Percentiles rank a stretch among this genome's conserved stretches.
phyloP scores from a whole-genome alignment of 2,888 invertebrate species.

The Actias luna region DNA sequence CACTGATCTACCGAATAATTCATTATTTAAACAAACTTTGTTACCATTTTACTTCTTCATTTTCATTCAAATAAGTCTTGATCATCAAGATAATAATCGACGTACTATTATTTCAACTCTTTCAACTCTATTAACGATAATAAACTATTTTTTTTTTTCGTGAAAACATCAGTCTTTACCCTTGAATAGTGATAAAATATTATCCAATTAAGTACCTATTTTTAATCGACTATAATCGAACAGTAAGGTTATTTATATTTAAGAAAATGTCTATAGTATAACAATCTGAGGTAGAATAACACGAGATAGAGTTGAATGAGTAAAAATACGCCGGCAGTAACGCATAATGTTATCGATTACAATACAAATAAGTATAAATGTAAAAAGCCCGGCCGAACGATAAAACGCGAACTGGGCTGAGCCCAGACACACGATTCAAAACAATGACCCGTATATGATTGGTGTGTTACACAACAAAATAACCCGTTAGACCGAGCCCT shows the following conservation, averaged over 20 bases:
- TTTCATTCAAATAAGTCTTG: slow-evolving; percentile 68
- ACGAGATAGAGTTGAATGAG: slow-evolving; percentile 40
- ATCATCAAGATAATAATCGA: slow-evolving; percentile 60
- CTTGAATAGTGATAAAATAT: neutral
- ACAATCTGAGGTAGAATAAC: slow-evolving; percentile 29
- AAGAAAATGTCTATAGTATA: neutral
- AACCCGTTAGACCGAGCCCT: slow-evolving; percentile 65
- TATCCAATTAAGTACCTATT: neutral
- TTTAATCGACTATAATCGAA: neutral
- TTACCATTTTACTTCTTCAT: slow-evolving; percentile 58
- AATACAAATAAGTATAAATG: slow-evolving; percentile 69
- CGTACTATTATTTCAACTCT: slow-evolving; percentile 30
- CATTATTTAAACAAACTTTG: slow-evolving; percentile 68
- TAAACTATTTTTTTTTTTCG: too few species aligned
- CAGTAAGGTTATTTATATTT: neutral
- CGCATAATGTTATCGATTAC: slow-evolving; percentile 68
- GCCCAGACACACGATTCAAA: slow-evolving; percentile 55
- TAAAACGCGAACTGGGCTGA: slow-evolving; percentile 54
- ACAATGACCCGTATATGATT: slow-evolving; percentile 77
- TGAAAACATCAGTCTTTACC: slow-evolving; percentile 20
- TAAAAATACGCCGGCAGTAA: slow-evolving; percentile 54
- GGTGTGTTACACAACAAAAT: slow-evolving; percentile 69
- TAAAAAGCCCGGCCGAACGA: slow-evolving; percentile 53
- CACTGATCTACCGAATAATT: slow-evolving; percentile 78
- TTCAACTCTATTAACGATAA: slow-evolving; percentile 36